These are phyloP conservation scores for Atlantisia rogersi DNA, from an alignment of 2,113 vertebrate species.

Conservation along the genomic window DNA sequence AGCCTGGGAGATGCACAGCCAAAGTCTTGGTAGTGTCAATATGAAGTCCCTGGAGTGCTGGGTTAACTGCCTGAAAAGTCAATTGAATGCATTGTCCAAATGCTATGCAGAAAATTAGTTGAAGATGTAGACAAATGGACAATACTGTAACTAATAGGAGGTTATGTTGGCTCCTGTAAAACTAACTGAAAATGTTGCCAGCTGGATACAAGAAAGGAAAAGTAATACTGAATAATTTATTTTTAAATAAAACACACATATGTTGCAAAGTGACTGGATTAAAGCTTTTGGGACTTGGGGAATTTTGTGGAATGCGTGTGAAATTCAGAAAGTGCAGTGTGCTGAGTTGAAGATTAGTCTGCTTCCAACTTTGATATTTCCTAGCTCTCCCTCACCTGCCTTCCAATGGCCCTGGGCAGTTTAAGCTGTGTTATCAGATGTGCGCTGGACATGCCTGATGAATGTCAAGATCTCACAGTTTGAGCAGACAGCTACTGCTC, in stretches of 20 bases:
- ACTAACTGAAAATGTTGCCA: constrained; percentile 24
- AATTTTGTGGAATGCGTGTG: constrained; percentile 59
- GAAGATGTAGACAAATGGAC: constrained; percentile 24
- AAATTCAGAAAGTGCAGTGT: constrained; percentile 51
- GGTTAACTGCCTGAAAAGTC: not conserved
- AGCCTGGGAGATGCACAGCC: not conserved
- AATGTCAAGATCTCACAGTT: constrained; percentile 44
- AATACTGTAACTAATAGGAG: not conserved
- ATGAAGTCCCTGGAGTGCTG: not conserved
- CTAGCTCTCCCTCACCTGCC: constrained; percentile 42
- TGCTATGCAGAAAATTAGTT: not conserved
- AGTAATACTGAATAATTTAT: constrained; percentile 61
- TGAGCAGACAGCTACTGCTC: constrained; percentile 48
- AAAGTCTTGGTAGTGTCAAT: not conserved
- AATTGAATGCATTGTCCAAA: not conserved
- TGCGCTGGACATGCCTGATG: constrained; percentile 31
- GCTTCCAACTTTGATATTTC: constrained; percentile 48
- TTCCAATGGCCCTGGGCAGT: constrained; percentile 54
- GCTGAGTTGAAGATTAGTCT: constrained; percentile 41
- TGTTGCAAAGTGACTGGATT: constrained; percentile 56
- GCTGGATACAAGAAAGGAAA: constrained; percentile 55
- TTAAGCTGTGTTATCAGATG: constrained; percentile 24
- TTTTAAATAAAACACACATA: constrained; percentile 56
- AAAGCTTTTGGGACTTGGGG: constrained; percentile 55
- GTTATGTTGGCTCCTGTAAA: constrained; percentile 9